Conservation (phyloP, 2,888 invertebrate genomes). For the Drosophila percnosoma region DNA sequence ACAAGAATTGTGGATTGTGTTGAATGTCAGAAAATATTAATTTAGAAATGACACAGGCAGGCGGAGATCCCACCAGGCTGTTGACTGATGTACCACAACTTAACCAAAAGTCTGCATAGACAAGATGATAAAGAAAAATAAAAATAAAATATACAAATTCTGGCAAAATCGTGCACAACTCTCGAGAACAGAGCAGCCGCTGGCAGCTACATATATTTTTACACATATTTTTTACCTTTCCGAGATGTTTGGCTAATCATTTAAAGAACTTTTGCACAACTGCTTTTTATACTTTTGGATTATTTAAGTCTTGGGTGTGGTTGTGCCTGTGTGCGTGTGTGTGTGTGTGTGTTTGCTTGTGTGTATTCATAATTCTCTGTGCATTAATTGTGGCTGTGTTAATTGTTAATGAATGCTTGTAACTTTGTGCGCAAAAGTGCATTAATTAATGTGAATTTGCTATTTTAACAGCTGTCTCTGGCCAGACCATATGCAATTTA, state of each 20-base stretch:
- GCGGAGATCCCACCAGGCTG: constrained; percentile 19
- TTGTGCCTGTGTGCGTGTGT: constrained; percentile 25
- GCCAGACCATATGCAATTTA: constrained; percentile 28
- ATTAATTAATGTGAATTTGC: constrained; percentile 26
- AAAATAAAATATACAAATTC: neutral
- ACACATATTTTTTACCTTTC: constrained; percentile 8
- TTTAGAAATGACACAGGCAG: constrained; percentile 48
- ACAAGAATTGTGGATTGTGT: neutral
- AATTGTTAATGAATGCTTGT: constrained; percentile 39
- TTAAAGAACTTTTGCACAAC: constrained; percentile 15
- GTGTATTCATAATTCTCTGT: constrained; percentile 23
- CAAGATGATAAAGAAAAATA: neutral
- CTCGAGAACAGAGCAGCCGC: constrained; percentile 7
- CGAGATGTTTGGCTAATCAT: constrained; percentile 21
- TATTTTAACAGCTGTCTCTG: constrained; percentile 12
- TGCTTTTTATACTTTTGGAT: constrained; percentile 22
- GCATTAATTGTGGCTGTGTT: constrained; percentile 26
- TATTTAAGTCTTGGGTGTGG: constrained; percentile 17
- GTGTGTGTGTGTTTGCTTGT: constrained; percentile 13
- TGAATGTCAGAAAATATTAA: constrained; percentile 28
- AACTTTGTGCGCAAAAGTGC: constrained; percentile 54
- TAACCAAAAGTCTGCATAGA: constrained; percentile 25
- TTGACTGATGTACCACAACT: constrained; percentile 37
- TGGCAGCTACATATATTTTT: constrained; percentile 2
- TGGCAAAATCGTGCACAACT: constrained; percentile 6